Conservation (phyloP, 2,113 vertebrate species). For the Seriola aureovittata region DNA sequence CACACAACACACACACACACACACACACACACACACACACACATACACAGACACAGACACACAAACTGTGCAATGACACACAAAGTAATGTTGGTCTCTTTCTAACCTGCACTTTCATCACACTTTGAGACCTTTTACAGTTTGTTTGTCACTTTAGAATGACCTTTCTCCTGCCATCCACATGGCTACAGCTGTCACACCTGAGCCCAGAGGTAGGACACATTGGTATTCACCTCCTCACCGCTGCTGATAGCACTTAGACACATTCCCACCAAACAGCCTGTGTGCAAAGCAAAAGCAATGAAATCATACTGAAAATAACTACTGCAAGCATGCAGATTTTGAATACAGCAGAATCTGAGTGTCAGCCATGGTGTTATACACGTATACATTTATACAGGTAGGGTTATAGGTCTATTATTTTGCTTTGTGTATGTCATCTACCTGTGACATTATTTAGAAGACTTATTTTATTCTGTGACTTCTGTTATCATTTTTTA, state of each 20-base stretch:
- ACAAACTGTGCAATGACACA: slow-evolving; percentile 1
- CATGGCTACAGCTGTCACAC: slow-evolving; percentile 23
- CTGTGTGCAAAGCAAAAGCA: neutral
- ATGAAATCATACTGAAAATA: neutral
- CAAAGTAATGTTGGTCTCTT: neutral
- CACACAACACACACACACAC: neutral
- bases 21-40: slow-evolving; percentile 7
- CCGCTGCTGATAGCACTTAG: neutral
- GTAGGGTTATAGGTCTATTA: no score
- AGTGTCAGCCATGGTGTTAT: neutral
- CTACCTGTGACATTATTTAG: neutral
- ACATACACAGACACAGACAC: neutral
- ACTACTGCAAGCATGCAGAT: neutral
- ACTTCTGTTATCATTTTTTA: neutral
- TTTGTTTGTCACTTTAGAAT: slow-evolving; percentile 11
- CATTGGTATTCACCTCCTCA: slow-evolving; percentile 4
- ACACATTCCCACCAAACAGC: neutral
- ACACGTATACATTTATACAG: no score
- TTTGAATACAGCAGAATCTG: neutral
- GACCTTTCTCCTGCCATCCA: slow-evolving; percentile 36
- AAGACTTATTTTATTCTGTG: neutral
- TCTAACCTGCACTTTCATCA: slow-evolving; percentile 24
- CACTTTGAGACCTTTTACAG: slow-evolving; percentile 39
- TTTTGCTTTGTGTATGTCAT: neutral
- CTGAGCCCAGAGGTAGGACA: slow-evolving; percentile 25